These are phyloP conservation scores for Agonopterix subpropinquella DNA, from an alignment of 2,888 invertebrate genomes.

Conservation along the genomic window DNA sequence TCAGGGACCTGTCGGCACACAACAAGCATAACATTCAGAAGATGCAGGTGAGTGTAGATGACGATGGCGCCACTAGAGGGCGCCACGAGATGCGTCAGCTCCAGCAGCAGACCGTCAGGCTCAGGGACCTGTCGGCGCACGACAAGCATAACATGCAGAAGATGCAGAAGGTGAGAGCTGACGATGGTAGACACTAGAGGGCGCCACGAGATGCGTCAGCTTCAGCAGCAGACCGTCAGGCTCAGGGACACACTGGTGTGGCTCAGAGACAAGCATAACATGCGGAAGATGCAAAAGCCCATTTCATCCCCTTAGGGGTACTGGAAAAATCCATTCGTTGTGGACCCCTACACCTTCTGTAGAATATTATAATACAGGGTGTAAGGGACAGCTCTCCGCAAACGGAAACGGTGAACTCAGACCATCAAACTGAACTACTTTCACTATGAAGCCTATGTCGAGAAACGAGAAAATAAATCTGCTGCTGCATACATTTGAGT, in stretches of 20 bases:
- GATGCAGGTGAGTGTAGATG: conserved; percentile 68
- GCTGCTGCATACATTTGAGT: too few species aligned
- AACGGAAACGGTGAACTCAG: too few species aligned
- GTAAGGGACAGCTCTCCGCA: too few species aligned
- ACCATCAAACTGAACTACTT: too few species aligned
- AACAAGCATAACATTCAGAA: conserved; percentile 96
- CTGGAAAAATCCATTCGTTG: too few species aligned
- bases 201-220: conserved; percentile 87
- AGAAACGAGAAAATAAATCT: too few species aligned
- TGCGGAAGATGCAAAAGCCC: conserved; percentile 91
- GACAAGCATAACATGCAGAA: conserved; percentile 96
- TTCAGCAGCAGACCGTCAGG: conserved; percentile 95
- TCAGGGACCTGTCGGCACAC: conserved; percentile 93
- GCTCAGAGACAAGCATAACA: conserved; percentile 95
- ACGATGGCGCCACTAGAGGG: too few species aligned
- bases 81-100: not conserved
- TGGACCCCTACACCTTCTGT: too few species aligned
- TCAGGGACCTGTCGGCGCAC: conserved; percentile 92
- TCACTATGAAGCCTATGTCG: too few species aligned
- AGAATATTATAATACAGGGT: too few species aligned
- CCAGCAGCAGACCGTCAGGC: not conserved
- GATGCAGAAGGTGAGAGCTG: conserved; percentile 74
- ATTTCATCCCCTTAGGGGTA: too few species aligned
- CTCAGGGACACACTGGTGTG: conserved; percentile 85
- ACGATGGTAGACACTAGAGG: conserved; percentile 14